Base-by-base conservation (phyloP, 2,113 vertebrate genomes). In the Porphyrio hochstetteri region DNA sequence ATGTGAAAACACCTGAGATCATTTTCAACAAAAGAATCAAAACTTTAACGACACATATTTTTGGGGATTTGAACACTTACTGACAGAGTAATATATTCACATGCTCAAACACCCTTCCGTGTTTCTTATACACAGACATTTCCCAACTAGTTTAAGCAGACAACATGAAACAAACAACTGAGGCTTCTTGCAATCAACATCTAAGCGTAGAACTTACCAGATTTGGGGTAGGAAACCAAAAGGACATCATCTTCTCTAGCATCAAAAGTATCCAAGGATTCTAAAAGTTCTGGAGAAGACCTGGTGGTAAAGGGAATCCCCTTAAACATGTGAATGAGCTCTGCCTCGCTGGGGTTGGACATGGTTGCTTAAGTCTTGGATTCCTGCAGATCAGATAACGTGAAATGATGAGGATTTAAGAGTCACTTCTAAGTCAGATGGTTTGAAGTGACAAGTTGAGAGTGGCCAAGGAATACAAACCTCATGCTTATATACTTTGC, bases 141-240 rank as follows among this genome's bases (percentile, higher is more conserved):
- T 88, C 75, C 76, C 40, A 42, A 55, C 14, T 7, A 79, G 10
- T 59, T 93, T 72, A 67, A 90, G 53, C 71, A 60, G 29, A 77
- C 16, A 82, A 48, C 15, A 10, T 23, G 35, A 71, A 82, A 57
- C 16, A 80, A 57, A 76, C 27, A 38, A 29, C 35, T 27, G 46
- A 85, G 42, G 57, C 17, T 52, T 78, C 18, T 38, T 56, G 61
- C 15, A 78, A 40, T 57, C 74, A 61, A 76, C n/a, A 36, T 12
- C 10, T 70, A n/a, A 77, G 93, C 88, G 35, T 12, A 72, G 75
- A 91, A 83, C 81, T 94, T 97, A 98, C 98, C 98, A 68, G 98
- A 98, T 86, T 98, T 98, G 20, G 98, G 98, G 18, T 98, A 98
- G 69, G 98, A 98, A 82, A 98, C 97, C 83, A 98, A 89, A 84